Base-by-base conservation (phyloP, 2,113 vertebrate species). In the Macaca mulatta region DNA sequence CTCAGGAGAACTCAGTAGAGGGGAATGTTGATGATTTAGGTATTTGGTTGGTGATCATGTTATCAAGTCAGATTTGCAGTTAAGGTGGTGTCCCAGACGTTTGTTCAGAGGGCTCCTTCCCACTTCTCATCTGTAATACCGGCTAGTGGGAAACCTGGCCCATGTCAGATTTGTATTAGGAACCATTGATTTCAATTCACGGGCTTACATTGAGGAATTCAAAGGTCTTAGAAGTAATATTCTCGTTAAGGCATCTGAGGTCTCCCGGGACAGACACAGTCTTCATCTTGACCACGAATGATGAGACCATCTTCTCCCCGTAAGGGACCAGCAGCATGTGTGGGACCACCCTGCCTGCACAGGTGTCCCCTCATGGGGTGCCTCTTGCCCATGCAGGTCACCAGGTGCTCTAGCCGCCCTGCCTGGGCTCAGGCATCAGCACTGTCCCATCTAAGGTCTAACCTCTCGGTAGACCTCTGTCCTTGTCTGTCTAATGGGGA, bases 101-200 rank as follows among this genome's bases (percentile, higher is more conserved):
- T 16, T 30, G 20, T 35, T 45, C 9, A 79, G 8, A n/a, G 38
- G 3, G 20, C 12, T 57, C 74, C 48, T 90, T 14, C 23, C 61
- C 61, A 64, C 61, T 64, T 35, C 38, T 45, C 13, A 1, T 23
- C n/a, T 45, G 4, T 57, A 45, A 11, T 3, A 0, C 0, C 0
- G 32, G 70, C 40, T 6, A 0, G 2, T 64, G 35, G 67, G 40
- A 40, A 48, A 20, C 35, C n/a, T 87, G 59, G 77, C 77, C 83
- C 6, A 0, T 3, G 4, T 67, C 48, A 18, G 5, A 30, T 27
- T 32, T 40, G 3, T 17, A 3, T 70, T n/a, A 40, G 50, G 22
- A 69, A 40, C n/a, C 8, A 5, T 27, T 57, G 80, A 20, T 55
- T 55, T 20, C 64, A 35, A 74, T 74, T 67, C 55, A 67, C 16